These are phyloP conservation scores for Pangasius krempfi DNA, from an alignment of 2,797 vertebrate species.

Conservation along the genomic window DNA sequence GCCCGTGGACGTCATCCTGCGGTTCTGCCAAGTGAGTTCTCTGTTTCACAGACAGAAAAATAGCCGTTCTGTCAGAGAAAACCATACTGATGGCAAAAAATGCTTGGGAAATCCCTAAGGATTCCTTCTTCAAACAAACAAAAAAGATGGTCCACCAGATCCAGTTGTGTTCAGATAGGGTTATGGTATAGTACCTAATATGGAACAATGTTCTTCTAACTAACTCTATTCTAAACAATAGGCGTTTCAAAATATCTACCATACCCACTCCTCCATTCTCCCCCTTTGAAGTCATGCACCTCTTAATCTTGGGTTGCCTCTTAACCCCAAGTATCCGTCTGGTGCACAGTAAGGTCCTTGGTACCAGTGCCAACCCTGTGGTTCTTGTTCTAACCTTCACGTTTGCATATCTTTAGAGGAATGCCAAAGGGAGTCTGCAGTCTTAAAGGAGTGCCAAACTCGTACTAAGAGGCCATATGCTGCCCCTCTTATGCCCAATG, in stretches of 20 bases:
- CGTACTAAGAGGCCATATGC: conserved; percentile 73
- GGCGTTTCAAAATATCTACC: not conserved
- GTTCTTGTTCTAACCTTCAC: conserved; percentile 69
- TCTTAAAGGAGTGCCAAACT: conserved; percentile 72
- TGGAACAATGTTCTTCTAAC: not conserved
- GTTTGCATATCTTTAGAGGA: conserved; percentile 60
- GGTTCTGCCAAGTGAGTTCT: conserved; percentile 25
- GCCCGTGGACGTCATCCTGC: not conserved
- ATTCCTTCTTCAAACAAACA: conserved; percentile 8
- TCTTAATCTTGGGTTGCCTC: conserved; percentile 38
- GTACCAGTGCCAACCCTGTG: conserved; percentile 52
- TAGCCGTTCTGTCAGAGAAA: conserved; percentile 12
- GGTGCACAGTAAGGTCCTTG: conserved; percentile 42
- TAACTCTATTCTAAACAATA: conserved; percentile 12
- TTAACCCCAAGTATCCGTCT: conserved; percentile 52
- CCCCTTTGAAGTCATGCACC: conserved; percentile 40
- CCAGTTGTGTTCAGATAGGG: not conserved
- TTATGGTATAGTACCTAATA: not conserved
- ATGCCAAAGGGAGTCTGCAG: conserved; percentile 50
- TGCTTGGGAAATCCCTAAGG: conserved; percentile 1
- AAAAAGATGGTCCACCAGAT: not conserved
- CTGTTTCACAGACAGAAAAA: conserved; percentile 14
- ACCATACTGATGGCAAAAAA: conserved; percentile 1
- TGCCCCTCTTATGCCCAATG: conserved; percentile 61
- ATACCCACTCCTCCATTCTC: conserved; percentile 13